Base-by-base conservation (phyloP, 2,888 invertebrate genomes). In the Digitonthophagus gazella region DNA sequence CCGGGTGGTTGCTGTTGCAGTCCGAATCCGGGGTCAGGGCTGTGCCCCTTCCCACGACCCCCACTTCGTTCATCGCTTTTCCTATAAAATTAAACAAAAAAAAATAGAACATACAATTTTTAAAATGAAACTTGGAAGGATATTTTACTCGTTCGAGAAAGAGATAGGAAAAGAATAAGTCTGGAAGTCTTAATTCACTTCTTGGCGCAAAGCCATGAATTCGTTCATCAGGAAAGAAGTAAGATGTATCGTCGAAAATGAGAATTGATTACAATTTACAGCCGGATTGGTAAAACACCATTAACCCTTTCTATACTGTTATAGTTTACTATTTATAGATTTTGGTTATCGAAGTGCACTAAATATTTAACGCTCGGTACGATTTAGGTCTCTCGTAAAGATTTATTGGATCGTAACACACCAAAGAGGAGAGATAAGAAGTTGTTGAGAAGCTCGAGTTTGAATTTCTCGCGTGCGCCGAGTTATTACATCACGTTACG, bases 1-100 rank as follows among this genome's bases (percentile, higher is more conserved):
- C 79, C 56, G 79, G 82, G 73, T 81, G 81, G 76, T 82, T 82
- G 79, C 86, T 87, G 81, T 88, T 88, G 79, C 87, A 87, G 78
- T 88, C 87, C 68, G 87, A 86, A 77, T 87, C 86, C 72, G 87
- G 86, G 74, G 80, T 83, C 54, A 76, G 76, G 65, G 78, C 76
- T 71, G 75, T 73, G 65, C 79, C 80, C 73, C 80, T 79, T 71
- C 80, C 78, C 69, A 79, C 78, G 72, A 76, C 74, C 71, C 77
- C 82, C 74, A 81, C 77, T 76, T 83, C 83, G 75, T 78, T 80
- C 83, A 83, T 83, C 69, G 80, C 80, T 80, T 81, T 82, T 74
- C 81, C 83, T 83, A 76, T 8, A 80, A 80, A 56, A 58, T 15
- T 5, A 57, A 57, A 5, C 14, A 57, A n/a, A 15, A 16, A 15